Evolutionary conservation across 2,888 invertebrate genomes (phyloP), one percentile per base, ranked within the genome.

Genomic region (Acanthococcus lagerstroemiae): DNA sequence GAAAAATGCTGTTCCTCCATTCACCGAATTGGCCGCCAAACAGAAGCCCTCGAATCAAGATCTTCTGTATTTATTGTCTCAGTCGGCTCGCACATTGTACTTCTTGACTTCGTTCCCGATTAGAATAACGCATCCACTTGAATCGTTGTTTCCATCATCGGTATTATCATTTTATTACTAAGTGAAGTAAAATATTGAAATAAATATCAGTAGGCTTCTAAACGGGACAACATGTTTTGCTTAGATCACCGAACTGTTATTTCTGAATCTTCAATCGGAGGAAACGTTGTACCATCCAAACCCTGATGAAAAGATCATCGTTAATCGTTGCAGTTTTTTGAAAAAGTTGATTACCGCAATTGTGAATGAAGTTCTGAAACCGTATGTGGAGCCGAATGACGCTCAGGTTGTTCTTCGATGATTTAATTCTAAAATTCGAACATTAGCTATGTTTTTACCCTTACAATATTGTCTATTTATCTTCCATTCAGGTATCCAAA

Each of bases 51-150:
- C 87, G 1, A 87, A 89, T 76, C 84, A 83, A 69, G 86, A 88
- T 71, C 79, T 92, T 69, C 78, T 95, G 7, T 82, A 85, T 71
- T 78, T 92, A 66, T 92, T 94, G 76, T 84, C 85, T 72, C 90
- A 93, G 76, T 79, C 94, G 63, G 83, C 86, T 1, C 80, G 84
- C 69, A 84, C 87, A 1, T 79, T 94, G 65, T 84, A 87, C 71
- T 88, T 91, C 76, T 84, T 92, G 70, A 83, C 89, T 21, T 82
- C 83, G 70, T 90, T 93, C 73, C 84, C 84, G 72, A 75, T 94
- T 57, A 90, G 86, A 74, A 79, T 83, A 70, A 76, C 81, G 56
- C 90, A 85, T 75, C 90, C 84, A 7, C 80, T 86, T 68, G 86
- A 82, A 68, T 82, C 81, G 68, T 77, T 95, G 21, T 95, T 90